Percentiles rank a stretch among this genome's conserved stretches.
phyloP scores from a whole-genome alignment of 1,140 invertebrate species.

The Andrena cerasifolii region DNA sequence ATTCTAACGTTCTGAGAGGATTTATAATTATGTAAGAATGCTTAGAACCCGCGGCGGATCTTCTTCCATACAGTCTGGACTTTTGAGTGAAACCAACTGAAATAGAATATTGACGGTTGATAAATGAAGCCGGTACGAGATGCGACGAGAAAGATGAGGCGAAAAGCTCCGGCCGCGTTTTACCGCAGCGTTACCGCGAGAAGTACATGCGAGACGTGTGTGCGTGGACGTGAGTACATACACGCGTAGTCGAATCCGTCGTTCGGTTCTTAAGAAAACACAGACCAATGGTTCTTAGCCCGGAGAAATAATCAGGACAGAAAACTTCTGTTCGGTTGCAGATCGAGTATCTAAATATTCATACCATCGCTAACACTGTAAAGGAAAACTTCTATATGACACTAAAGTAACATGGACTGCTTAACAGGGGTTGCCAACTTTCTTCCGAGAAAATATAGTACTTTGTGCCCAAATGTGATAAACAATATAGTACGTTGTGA shows the following conservation, averaged over 20 bases:
- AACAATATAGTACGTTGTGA: no score
- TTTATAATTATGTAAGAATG: no score
- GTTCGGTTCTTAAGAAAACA: slow-evolving; percentile 23
- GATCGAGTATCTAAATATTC: no score
- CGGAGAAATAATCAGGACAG: not conserved
- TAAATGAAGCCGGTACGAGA: not conserved
- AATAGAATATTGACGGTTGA: not conserved
- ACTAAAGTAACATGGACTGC: no score
- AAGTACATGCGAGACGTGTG: not conserved
- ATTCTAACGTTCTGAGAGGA: no score
- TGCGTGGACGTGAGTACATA: not conserved
- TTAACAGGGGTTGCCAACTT: no score
- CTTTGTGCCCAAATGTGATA: no score
- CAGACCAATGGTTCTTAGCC: slow-evolving; percentile 12
- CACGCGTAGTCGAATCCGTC: slow-evolving; percentile 3
- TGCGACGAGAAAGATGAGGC: slow-evolving; percentile 13
- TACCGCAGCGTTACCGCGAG: not conserved
- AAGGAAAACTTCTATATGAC: no score
- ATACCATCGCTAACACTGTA: no score
- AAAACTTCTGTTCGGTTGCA: no score
- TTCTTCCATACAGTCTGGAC: not conserved
- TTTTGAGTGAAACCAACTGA: not conserved
- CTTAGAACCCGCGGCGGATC: no score
- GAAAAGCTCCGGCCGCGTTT: slow-evolving; percentile 10
- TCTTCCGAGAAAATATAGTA: no score